Evolutionary conservation across 2,113 vertebrate species (phyloP).

Genomic region (Scomber colias): DNA sequence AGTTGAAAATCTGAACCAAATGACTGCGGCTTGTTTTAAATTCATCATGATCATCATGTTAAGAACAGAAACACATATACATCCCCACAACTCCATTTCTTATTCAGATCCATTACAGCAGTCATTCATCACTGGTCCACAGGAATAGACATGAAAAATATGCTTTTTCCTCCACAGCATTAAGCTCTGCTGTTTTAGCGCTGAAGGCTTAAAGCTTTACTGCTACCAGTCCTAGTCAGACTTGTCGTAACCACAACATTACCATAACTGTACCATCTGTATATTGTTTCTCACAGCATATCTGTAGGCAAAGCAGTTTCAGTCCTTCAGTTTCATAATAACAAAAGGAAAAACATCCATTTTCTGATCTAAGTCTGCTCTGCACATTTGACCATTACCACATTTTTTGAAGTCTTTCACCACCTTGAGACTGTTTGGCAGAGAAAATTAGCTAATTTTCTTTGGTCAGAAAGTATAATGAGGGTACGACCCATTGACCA

Average conservation of each 20-base stretch:
- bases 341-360: conserved; percentile 61
- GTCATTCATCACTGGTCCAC: conserved; percentile 10
- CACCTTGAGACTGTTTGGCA: conserved; percentile 33
- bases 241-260: conserved; percentile 17
- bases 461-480: conserved; percentile 35
- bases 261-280: conserved; percentile 52
- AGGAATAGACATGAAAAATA: background rate
- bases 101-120: conserved; percentile 25
- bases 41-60: background rate
- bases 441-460: conserved; percentile 31
- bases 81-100: background rate
- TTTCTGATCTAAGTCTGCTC: conserved; percentile 39
- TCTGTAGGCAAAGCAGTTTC: conserved; percentile 43
- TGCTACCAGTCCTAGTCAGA: conserved; percentile 12
- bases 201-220: conserved; percentile 23
- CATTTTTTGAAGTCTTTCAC: conserved; percentile 42
- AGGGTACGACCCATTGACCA: conserved; percentile 35
- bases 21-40: conserved; percentile 18
- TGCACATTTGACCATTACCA: conserved; percentile 45
- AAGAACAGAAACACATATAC: background rate
- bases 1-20: background rate
- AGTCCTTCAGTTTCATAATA: conserved; percentile 54
- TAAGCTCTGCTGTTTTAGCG: conserved; percentile 29
- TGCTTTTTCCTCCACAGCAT: background rate
- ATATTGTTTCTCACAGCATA: conserved; percentile 45